Percentiles rank a stretch among this genome's conserved stretches.
Evolutionary conservation across 2,113 vertebrate species (phyloP).

Genomic region (Megaceryle maxima): DNA sequence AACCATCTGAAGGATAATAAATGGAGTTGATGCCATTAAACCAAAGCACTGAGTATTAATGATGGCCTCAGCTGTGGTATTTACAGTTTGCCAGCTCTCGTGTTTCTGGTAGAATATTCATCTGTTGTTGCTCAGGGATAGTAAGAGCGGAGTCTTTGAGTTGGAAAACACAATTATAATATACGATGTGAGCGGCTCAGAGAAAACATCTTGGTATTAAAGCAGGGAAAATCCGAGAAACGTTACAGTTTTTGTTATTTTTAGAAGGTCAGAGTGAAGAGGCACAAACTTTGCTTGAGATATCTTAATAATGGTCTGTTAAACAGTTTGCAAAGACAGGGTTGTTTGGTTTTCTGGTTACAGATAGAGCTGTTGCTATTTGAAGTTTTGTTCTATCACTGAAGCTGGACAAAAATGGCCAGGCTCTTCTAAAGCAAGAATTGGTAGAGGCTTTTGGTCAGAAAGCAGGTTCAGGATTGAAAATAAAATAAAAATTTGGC

Average conservation of each 20-base stretch:
- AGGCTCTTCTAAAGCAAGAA: not conserved
- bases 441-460: not conserved
- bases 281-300: not conserved
- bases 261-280: conserved; percentile 6
- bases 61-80: conserved; percentile 1
- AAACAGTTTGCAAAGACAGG: not conserved
- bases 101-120: conserved; percentile 9
- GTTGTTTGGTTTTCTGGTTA: conserved; percentile 14
- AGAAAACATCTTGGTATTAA: conserved; percentile 17
- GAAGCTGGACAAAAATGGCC: not conserved
- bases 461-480: not conserved
- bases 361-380: not conserved
- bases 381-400: not conserved
- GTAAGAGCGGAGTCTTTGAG: not conserved
- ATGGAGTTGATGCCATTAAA: conserved; percentile 9
- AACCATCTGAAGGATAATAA: conserved; percentile 29
- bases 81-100: conserved; percentile 14
- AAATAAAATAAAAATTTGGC: not conserved
- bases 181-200: not conserved
- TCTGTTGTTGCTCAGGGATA: conserved; percentile 20
- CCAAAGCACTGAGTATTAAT: not conserved
- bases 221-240: not conserved
- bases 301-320: not conserved
- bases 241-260: not conserved
- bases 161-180: not conserved